Evolutionary conservation across 2,113 vertebrate genomes (phyloP).

Genomic region (Odocoileus virginianus): DNA sequence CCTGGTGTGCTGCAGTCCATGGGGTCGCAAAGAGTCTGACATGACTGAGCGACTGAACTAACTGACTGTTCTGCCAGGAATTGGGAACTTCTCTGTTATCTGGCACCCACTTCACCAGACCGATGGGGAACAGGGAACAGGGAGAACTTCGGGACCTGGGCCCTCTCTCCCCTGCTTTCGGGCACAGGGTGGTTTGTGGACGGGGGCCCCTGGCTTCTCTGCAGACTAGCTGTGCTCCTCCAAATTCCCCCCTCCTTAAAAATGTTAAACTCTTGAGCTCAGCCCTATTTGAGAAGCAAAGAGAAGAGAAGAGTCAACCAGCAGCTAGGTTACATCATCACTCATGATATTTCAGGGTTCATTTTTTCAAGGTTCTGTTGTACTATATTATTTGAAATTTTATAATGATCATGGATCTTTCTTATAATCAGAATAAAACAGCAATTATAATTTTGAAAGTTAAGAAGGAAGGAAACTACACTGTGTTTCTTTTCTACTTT

Average conservation of each 20-base stretch:
- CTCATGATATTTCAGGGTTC: rapidly evolving
- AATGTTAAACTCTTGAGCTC: not conserved
- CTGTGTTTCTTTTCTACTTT: not conserved
- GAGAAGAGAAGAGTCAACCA: not conserved
- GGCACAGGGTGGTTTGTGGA: not conserved
- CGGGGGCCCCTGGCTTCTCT: not conserved
- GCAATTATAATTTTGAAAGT: not conserved
- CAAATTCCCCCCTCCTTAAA: not conserved
- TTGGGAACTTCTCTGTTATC: not conserved
- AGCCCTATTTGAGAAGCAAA: not conserved
- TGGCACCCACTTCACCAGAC: not conserved
- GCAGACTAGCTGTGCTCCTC: not conserved
- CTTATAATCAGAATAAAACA: not conserved
- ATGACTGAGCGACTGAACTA: not conserved
- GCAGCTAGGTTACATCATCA: not conserved
- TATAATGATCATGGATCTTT: not conserved
- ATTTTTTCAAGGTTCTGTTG: not conserved
- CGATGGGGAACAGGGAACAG: not conserved
- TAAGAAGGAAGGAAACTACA: not conserved
- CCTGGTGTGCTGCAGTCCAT: not conserved
- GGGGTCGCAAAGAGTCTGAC: not conserved
- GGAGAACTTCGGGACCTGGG: rapidly evolving
- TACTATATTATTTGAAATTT: not conserved
- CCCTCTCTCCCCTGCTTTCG: not conserved
- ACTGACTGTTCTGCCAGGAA: not conserved